phyloP scores from a whole-genome alignment of 2,888 invertebrate genomes.

The Bombyx huttoni region DNA sequence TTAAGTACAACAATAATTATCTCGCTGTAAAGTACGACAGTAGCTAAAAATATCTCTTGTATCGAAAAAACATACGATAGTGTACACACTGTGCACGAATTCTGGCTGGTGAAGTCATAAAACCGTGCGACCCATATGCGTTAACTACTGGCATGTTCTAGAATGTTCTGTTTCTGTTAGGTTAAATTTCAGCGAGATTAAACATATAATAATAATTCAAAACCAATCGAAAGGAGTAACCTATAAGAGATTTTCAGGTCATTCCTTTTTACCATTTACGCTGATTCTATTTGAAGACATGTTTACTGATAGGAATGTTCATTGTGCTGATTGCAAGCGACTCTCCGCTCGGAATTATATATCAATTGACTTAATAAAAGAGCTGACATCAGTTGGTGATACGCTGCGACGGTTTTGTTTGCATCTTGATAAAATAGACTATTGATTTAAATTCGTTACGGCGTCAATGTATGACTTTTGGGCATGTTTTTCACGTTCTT shows the following conservation, averaged over 20 bases:
- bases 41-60: neutral
- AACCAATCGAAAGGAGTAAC: too few species aligned
- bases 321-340: neutral
- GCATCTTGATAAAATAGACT: neutral
- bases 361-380: neutral
- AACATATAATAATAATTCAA: neutral
- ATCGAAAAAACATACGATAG: neutral
- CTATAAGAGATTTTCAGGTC: too few species aligned
- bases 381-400: neutral
- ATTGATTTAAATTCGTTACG: neutral
- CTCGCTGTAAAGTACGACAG: conserved; percentile 5
- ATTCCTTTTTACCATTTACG: too few species aligned
- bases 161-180: neutral
- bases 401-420: neutral
- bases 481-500: neutral
- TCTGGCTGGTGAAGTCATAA: neutral
- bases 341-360: neutral
- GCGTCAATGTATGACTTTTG: neutral
- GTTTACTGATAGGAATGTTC: neutral
- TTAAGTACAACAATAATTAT: neutral
- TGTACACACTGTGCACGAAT: neutral
- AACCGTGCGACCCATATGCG: neutral
- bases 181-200: neutral
- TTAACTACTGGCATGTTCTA: neutral
- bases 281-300: neutral